A percentile compares a stretch with the other conserved stretches of the same genome.
Evolutionary conservation across 2,113 vertebrate species (phyloP).

Genomic region (Trematomus loennbergii): DNA sequence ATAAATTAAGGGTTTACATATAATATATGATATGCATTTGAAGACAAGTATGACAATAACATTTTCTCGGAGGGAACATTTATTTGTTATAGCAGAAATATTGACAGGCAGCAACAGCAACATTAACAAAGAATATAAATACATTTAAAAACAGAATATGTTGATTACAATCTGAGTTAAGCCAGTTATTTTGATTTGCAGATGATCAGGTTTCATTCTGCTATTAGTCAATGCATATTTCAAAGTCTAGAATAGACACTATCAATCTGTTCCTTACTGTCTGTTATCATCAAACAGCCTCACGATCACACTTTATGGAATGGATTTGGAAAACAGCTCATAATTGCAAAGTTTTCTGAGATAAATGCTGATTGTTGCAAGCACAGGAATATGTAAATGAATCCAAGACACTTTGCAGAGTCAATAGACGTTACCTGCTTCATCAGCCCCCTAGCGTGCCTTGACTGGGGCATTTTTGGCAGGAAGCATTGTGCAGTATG

Average conservation of each 20-base stretch:
- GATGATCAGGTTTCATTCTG: constrained; percentile 36
- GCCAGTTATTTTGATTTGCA: neutral
- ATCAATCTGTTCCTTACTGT: neutral
- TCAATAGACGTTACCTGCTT: constrained; percentile 24
- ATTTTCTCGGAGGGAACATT: constrained; percentile 16
- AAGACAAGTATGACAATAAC: constrained; percentile 8
- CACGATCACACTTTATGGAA: constrained; percentile 10
- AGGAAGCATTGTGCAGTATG: constrained; percentile 3
- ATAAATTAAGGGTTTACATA: neutral
- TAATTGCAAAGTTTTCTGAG: neutral
- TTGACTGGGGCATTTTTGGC: constrained; percentile 18
- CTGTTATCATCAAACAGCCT: constrained; percentile 22
- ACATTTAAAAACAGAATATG: constrained; percentile 19
- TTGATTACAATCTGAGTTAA: neutral
- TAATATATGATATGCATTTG: constrained; percentile 18
- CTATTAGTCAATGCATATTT: constrained; percentile 19
- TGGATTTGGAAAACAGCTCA: neutral
- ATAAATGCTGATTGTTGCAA: constrained; percentile 26
- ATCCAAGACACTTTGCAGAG: neutral
- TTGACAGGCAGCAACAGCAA: constrained; percentile 12
- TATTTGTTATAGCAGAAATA: neutral
- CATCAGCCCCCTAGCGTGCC: constrained; percentile 15
- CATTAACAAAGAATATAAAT: constrained; percentile 2
- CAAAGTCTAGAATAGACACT: constrained; percentile 8
- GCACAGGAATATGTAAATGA: neutral